These are phyloP conservation scores for Pempheris klunzingeri DNA, from an alignment of 2,797 vertebrate genomes.

Conservation along the genomic window DNA sequence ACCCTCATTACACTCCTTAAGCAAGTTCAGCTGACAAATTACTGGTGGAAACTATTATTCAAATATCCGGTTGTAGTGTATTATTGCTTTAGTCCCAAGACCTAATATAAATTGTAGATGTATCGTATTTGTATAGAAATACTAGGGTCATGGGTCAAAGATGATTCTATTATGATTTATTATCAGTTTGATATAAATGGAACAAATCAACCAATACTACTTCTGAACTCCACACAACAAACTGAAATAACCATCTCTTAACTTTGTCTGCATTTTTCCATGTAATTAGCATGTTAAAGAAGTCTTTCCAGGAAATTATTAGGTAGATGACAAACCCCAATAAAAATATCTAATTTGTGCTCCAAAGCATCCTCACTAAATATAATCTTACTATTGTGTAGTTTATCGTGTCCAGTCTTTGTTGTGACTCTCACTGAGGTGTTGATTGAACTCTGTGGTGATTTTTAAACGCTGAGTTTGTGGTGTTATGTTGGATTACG, in stretches of 20 bases:
- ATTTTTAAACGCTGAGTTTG: background rate
- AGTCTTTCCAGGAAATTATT: background rate
- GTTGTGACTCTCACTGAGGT: background rate
- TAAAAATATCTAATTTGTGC: background rate
- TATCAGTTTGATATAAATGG: background rate
- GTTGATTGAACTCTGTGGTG: background rate
- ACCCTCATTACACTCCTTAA: background rate
- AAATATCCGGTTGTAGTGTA: background rate
- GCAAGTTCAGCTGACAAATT: too few relatives aligned
- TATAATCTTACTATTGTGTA: background rate
- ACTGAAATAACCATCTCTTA: background rate
- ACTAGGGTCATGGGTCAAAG: background rate
- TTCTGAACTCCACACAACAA: background rate
- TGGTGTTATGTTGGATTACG: background rate
- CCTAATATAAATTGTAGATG: background rate
- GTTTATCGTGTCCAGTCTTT: background rate
- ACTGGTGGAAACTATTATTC: background rate
- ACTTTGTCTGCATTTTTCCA: background rate
- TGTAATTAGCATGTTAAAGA: background rate
- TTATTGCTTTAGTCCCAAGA: background rate
- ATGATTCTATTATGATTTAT: background rate
- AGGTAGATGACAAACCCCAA: background rate
- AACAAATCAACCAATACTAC: background rate
- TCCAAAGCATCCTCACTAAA: background rate
- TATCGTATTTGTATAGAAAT: background rate